Evolutionary conservation across 2,797 vertebrate genomes (phyloP).

Genomic region (Erethizon dorsatum): DNA sequence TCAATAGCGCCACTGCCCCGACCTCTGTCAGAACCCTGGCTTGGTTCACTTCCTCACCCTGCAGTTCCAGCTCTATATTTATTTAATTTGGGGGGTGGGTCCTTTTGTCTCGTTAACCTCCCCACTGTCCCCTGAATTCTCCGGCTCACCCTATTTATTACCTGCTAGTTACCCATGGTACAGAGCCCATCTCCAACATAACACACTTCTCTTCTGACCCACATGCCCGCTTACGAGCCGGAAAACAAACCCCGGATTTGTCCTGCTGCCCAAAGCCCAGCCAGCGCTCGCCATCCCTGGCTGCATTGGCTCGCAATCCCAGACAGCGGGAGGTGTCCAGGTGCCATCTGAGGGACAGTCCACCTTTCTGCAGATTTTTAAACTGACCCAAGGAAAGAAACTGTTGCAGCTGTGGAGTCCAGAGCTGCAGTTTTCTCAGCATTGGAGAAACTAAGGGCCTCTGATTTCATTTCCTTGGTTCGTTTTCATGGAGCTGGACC

Average conservation of each 20-base stretch:
- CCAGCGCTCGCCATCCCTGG: neutral
- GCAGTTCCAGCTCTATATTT: neutral
- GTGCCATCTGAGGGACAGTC: neutral
- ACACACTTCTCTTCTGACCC: neutral
- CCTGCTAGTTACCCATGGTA: neutral
- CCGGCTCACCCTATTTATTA: neutral
- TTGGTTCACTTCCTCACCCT: constrained; percentile 2
- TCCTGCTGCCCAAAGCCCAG: neutral
- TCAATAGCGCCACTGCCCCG: neutral
- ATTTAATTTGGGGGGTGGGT: neutral
- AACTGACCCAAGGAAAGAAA: constrained; percentile 49
- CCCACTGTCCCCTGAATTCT: neutral
- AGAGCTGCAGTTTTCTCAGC: constrained; percentile 27
- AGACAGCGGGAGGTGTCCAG: neutral
- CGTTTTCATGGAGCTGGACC: neutral
- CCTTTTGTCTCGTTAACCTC: neutral
- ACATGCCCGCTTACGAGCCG: rapidly evolving
- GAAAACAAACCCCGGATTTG: neutral
- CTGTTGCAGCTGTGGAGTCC: neutral
- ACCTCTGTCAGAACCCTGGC: neutral
- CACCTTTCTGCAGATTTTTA: constrained; percentile 20
- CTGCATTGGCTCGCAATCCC: neutral
- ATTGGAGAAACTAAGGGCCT: neutral
- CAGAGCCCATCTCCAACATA: neutral
- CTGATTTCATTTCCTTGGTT: neutral